These are phyloP conservation scores for Nibea albiflora DNA, from an alignment of 2,113 vertebrate genomes.

Conservation along the genomic window DNA sequence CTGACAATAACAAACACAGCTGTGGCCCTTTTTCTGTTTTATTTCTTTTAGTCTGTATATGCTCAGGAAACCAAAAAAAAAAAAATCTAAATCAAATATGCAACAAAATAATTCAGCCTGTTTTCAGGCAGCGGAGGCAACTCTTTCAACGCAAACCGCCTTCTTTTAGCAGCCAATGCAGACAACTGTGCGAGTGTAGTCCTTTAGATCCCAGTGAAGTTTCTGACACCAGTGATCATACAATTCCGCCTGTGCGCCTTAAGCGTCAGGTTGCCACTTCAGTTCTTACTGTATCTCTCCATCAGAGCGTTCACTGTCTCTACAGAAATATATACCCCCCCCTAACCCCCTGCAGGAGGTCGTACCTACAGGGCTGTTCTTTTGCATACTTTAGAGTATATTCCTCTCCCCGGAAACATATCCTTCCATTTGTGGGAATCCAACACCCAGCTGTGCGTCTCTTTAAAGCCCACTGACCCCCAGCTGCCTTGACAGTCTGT, in stretches of 20 bases:
- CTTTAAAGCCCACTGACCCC: constrained; percentile 63
- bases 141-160: constrained; percentile 53
- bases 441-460: constrained; percentile 63
- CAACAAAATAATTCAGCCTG: neutral
- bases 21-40: constrained; percentile 44
- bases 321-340: constrained; percentile 50
- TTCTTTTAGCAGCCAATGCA: constrained; percentile 46
- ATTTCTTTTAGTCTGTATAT: neutral
- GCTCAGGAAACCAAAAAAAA: neutral
- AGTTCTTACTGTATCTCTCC: constrained; percentile 47
- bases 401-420: constrained; percentile 49
- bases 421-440: constrained; percentile 55
- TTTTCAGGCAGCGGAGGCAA: constrained; percentile 16
- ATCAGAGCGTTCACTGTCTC: constrained; percentile 49
- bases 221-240: constrained; percentile 61
- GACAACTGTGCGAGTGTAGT: constrained; percentile 35
- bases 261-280: constrained; percentile 46
- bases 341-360: constrained; percentile 49
- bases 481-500: constrained; percentile 58
- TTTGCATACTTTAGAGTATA: constrained; percentile 39
- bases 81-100: neutral
- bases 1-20: constrained; percentile 36
- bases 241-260: constrained; percentile 39
- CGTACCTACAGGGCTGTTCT: constrained; percentile 59
- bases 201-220: constrained; percentile 55